These are phyloP conservation scores for Alviniconcha strummeri DNA, from an alignment of 2,888 invertebrate genomes.

Conservation along the genomic window DNA sequence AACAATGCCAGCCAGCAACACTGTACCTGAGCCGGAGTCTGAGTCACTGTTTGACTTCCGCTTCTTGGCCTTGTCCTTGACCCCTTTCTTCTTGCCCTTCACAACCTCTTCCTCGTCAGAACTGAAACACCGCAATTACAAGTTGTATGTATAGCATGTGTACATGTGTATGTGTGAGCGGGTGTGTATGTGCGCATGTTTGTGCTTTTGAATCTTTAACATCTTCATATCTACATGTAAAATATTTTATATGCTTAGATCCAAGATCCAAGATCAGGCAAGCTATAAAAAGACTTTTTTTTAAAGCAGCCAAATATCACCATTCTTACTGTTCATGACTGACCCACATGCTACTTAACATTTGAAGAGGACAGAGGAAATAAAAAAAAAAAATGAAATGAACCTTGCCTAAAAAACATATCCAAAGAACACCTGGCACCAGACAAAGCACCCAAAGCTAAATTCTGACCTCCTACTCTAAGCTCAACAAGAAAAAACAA, in stretches of 20 bases:
- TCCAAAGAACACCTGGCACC: no score
- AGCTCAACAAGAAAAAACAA: no score
- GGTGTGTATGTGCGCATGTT: background rate
- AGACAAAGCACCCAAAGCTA: no score
- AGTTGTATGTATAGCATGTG: slow-evolving; percentile 31
- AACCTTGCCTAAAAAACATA: no score
- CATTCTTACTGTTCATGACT: no score
- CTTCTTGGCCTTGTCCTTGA: slow-evolving; percentile 6
- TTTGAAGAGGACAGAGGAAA: no score
- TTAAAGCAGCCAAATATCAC: background rate
- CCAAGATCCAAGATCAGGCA: no score
- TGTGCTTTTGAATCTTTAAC: background rate
- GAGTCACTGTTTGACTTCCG: background rate
- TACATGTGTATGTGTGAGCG: background rate
- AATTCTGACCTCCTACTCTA: no score
- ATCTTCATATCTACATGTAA: no score
- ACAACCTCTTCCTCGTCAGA: slow-evolving; percentile 37
- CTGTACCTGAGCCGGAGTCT: slow-evolving; percentile 32
- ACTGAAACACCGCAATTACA: slow-evolving; percentile 36
- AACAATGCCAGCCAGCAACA: background rate
- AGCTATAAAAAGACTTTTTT: background rate
- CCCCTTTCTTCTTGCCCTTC: slow-evolving; percentile 29
- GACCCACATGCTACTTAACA: no score
- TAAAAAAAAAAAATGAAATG: no score
- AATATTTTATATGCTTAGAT: no score